A percentile compares a stretch with the other conserved stretches of the same genome.
These are phyloP conservation scores for Penaeus japonicus DNA, from an alignment of 1,140 invertebrate genomes.

Conservation along the genomic window DNA sequence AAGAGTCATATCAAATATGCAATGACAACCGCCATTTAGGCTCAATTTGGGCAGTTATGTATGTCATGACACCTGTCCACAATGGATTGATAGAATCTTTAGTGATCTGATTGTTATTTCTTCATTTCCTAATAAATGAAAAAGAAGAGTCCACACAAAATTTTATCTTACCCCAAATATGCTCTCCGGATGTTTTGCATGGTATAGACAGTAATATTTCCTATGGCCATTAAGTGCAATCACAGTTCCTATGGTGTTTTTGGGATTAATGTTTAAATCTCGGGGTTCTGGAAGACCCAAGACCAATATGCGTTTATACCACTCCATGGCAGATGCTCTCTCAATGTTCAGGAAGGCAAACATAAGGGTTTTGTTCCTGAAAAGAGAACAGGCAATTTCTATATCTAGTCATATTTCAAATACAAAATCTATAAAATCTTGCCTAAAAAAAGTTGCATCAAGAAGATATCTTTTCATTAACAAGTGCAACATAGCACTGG, in stretches of 20 bases:
- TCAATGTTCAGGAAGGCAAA: conserved; percentile 93
- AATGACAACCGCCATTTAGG: too few species aligned
- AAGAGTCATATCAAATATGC: too few species aligned
- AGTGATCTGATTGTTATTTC: background rate
- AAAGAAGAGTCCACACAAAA: background rate
- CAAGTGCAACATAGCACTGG: too few species aligned
- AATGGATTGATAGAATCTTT: too few species aligned
- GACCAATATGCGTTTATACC: conserved; percentile 90
- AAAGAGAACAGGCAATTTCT: background rate
- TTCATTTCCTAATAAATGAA: background rate
- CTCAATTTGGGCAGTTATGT: too few species aligned
- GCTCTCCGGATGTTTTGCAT: conserved; percentile 85
- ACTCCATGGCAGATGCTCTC: conserved; percentile 74
- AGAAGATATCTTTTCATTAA: too few species aligned
- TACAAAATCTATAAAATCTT: background rate
- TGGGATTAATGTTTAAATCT: conserved; percentile 90
- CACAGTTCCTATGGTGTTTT: conserved; percentile 97
- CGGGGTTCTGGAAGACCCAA: conserved; percentile 81
- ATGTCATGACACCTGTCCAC: too few species aligned
- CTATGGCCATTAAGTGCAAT: conserved; percentile 93
- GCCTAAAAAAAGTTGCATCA: too few species aligned
- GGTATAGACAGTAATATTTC: conserved; percentile 85
- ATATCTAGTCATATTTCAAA: too few species aligned
- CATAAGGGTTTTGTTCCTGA: conserved; percentile 67
- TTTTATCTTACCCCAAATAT: conserved; percentile 48